Evolutionary conservation across 2,888 invertebrate genomes (phyloP), one percentile per base, ranked within the genome.

Genomic region (Caenorhabditis auriculariae): DNA sequence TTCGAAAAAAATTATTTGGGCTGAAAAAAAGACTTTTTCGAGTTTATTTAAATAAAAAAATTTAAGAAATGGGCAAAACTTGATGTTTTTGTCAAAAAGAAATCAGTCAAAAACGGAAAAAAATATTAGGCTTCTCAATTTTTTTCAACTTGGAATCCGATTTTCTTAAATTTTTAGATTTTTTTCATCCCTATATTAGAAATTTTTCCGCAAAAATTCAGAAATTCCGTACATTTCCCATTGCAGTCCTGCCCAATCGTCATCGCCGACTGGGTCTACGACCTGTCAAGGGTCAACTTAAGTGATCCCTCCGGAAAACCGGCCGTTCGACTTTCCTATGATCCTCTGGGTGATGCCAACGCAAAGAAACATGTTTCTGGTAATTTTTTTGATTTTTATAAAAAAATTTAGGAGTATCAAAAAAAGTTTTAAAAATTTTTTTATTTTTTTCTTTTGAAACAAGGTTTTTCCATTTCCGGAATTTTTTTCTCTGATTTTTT

Each of bases 181-280:
- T 32, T 32, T 32, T 32, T 7, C 32, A 12, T 32, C 32, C 7
- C 9, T 29, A n/a, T 28, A 29, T 7, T 12, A 9, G 9, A n/a
- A 27, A 48, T 51, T 21, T 15, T 52, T 39, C 23, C 17, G 4
- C 29, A 46, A 32, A 29, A 15, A 1, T 1, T 29, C 19, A 15
- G 19, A 19, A n/a, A 23, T 17, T 6, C 17, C 23, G 17, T 23
- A 26, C 4, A 9, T 19, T 29, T 43, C 39, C 6, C 26, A 7
- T 50, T 65, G 7, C 59, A 78, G 74, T 52, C 57, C 4, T 80
- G 80, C 44, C 80, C 80, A 15, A 76, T 80, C 32, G 77, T 80
- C 15, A 66, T 80, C 21, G 74, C 78, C 12, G 80, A 80, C 49
- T 80, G 80, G 80, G 72, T 80, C 17, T 80, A 80, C 52, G 77